Base-by-base conservation (phyloP, 23 tunicate species). In the Halocynthia aurantium region DNA sequence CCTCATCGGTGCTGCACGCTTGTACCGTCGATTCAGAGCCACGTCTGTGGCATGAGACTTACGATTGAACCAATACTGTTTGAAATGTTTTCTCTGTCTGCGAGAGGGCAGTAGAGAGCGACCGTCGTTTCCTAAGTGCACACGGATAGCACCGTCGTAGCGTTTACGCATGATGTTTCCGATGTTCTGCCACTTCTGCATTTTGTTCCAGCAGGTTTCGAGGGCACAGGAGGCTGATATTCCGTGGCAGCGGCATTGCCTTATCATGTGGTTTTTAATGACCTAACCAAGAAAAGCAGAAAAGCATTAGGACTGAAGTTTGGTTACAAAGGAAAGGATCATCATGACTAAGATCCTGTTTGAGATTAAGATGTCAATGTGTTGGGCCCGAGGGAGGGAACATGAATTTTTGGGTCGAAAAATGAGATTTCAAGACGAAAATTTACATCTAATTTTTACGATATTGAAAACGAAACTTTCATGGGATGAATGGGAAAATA, bases 221-320 rank as follows among this genome's bases (percentile, higher is more conserved):
- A 80, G 68, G n/a, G 83, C 61, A 62, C 96, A 90, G 7, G 89
- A 21, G 15, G 86, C 96, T 6, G 83, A 63, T 6, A 85, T 57
- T 6, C 96, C 96, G 53, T 90, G 96, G 55, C 96, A 90, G 22
- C 18, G n/a, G 55, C 96, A 90, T 6, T 58, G 52, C 58, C 58
- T 19, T 40, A 64, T 53, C 82, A 79, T 73, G 77, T 61, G 51
- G 52, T 81, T 76, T 66, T 55, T 69, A 66, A 87, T 76, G 15
- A 83, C 81, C 93, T 87, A 54, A 50, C 71, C n/a, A 13, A 67
- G 62, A 11, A 12, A 57, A 15, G 64, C 64, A 60, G 64, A 60
- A 18, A 60, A 15, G 17, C 4, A 18, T n/a, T 18, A 15, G 64
- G 17, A 60, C 18, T 60, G 18, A 58, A 58, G 64, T 31, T 31